Conservation (phyloP, 2,888 invertebrate species). For the Frankliniella fusca region DNA sequence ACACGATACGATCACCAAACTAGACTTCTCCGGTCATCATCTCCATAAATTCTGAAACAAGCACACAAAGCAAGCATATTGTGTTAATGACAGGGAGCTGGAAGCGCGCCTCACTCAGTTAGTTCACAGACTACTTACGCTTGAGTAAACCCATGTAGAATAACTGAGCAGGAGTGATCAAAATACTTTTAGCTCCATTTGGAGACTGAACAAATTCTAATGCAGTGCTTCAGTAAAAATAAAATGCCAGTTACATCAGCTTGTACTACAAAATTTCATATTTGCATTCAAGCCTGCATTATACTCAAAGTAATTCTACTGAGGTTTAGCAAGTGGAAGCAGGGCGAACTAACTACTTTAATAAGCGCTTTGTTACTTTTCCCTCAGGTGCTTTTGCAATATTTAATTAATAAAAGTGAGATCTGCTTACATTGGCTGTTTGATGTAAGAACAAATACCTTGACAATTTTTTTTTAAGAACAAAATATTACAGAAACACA, state of each 20-base stretch:
- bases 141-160: slow-evolving; percentile 13
- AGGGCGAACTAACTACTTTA: slow-evolving; percentile 19
- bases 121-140: slow-evolving; percentile 18
- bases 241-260: not conserved
- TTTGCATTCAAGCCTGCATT: not conserved
- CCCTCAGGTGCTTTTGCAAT: not conserved
- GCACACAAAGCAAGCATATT: slow-evolving; percentile 20
- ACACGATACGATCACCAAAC: slow-evolving; percentile 25
- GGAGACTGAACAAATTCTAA: too few relatives aligned
- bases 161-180: not conserved
- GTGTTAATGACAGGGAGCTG: slow-evolving; percentile 24
- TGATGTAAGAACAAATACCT: slow-evolving; percentile 8
- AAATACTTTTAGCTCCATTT: too few relatives aligned
- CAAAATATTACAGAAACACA: slow-evolving; percentile 9
- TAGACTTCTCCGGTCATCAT: slow-evolving; percentile 26
- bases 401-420: not conserved
- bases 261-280: not conserved
- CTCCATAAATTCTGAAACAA: slow-evolving; percentile 25
- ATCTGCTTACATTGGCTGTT: slow-evolving; percentile 20
- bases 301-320: not conserved
- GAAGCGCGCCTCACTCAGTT: slow-evolving; percentile 23
- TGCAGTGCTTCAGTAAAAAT: too few relatives aligned
- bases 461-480: not conserved
- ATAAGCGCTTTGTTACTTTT: slow-evolving; percentile 2
- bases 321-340: slow-evolving; percentile 14